Conservation (phyloP, 2,113 vertebrate species). For the Archilochus colubris region DNA sequence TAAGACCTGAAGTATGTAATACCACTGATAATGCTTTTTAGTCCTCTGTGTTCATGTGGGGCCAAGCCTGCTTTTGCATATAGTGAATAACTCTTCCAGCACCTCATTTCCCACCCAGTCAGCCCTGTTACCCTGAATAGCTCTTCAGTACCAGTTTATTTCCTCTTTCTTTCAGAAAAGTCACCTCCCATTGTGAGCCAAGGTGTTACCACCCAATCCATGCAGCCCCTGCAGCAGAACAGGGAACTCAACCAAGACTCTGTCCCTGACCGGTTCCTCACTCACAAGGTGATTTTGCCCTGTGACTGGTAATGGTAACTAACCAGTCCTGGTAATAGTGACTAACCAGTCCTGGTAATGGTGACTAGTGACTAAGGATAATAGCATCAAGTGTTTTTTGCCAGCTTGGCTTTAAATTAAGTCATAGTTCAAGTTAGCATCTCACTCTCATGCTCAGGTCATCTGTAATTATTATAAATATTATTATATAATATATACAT, state of each 20-base stretch:
- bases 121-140: background rate
- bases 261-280: background rate
- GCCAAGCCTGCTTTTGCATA: background rate
- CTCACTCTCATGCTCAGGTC: background rate
- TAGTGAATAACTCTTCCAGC: background rate
- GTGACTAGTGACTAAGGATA: background rate
- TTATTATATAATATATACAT: no score
- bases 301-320: background rate
- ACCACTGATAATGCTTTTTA: background rate
- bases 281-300: background rate
- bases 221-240: background rate
- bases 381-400: background rate
- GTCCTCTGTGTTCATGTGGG: background rate
- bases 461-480: no score
- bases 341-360: no score
- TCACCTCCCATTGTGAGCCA: background rate
- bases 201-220: background rate
- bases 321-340: background rate
- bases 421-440: background rate
- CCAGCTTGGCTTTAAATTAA: background rate
- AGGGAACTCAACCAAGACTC: background rate
- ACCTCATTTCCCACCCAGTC: conserved; percentile 21
- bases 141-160: conserved; percentile 5
- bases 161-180: conserved; percentile 2
- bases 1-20: background rate